These are phyloP conservation scores for Ambastaia sidthimunki DNA, from an alignment of 2,797 vertebrate species.

Conservation along the genomic window DNA sequence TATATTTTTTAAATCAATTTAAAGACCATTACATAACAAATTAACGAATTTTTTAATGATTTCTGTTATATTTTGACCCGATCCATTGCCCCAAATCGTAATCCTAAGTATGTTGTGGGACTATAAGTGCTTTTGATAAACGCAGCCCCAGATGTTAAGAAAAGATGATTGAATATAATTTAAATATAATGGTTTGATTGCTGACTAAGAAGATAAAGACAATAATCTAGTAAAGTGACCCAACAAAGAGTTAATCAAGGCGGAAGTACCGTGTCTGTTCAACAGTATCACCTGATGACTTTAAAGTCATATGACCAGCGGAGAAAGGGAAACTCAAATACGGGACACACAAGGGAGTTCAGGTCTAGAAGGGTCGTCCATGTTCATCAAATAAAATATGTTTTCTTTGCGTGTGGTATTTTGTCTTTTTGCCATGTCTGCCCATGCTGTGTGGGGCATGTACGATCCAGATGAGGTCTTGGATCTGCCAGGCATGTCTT, in stretches of 20 bases:
- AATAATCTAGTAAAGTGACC: too few relatives aligned
- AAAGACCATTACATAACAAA: too few relatives aligned
- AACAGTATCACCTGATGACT: slow-evolving; percentile 14
- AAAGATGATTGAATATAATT: too few relatives aligned
- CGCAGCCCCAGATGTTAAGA: too few relatives aligned
- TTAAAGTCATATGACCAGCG: slow-evolving; percentile 39
- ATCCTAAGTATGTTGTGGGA: too few relatives aligned
- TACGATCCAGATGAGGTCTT: slow-evolving; percentile 76
- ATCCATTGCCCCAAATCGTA: too few relatives aligned
- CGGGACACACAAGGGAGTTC: background rate
- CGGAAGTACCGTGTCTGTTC: slow-evolving; percentile 13
- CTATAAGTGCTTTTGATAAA: too few relatives aligned
- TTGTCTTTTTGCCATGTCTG: slow-evolving; percentile 52
- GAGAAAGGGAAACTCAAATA: background rate
- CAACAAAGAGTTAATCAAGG: background rate
- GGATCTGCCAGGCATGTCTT: slow-evolving; percentile 73
- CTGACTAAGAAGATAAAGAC: background rate
- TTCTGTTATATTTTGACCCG: too few relatives aligned
- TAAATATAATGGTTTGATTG: too few relatives aligned
- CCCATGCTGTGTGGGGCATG: slow-evolving; percentile 56
- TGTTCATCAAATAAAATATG: slow-evolving; percentile 1
- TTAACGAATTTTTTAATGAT: too few relatives aligned
- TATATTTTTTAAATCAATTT: too few relatives aligned
- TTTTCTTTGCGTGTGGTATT: slow-evolving; percentile 29
- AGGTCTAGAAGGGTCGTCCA: background rate